phyloP scores from a whole-genome alignment of 2,113 vertebrate species.

The Heptranchias perlo region DNA sequence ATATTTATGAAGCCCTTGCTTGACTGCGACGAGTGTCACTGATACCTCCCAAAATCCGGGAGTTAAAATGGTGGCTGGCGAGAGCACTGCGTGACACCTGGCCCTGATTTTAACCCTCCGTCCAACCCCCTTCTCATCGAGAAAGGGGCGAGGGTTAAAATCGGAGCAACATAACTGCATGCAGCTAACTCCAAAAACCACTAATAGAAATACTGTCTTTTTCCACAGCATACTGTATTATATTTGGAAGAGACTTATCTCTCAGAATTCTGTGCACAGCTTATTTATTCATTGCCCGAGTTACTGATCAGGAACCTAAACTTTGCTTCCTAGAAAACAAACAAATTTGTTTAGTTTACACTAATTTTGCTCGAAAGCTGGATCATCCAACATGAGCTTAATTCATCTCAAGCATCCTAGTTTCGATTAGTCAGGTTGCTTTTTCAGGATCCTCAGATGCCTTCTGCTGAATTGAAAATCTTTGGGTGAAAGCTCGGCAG shows the following conservation, averaged over 20 bases:
- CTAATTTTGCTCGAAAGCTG: neutral
- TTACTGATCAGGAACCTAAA: neutral
- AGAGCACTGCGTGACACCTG: no score
- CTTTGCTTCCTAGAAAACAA: neutral
- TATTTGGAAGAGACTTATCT: neutral
- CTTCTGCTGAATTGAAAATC: neutral
- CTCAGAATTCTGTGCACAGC: neutral
- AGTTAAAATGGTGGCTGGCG: no score
- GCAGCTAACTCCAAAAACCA: neutral
- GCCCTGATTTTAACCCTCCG: no score
- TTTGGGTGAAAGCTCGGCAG: neutral
- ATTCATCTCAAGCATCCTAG: neutral
- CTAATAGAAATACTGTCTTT: conserved; percentile 10
- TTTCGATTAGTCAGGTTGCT: neutral
- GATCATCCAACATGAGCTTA: neutral
- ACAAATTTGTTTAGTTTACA: neutral
- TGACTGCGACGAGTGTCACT: no score
- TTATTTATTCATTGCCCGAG: neutral
- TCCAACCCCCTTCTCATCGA: no score
- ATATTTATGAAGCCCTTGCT: no score
- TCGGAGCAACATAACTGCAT: neutral
- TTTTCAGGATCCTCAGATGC: neutral
- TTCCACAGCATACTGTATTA: neutral
- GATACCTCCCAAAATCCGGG: no score
- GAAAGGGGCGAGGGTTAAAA: no score